Evolutionary conservation across 2,113 vertebrate genomes (phyloP).

Genomic region (Cercopithecus mona): DNA sequence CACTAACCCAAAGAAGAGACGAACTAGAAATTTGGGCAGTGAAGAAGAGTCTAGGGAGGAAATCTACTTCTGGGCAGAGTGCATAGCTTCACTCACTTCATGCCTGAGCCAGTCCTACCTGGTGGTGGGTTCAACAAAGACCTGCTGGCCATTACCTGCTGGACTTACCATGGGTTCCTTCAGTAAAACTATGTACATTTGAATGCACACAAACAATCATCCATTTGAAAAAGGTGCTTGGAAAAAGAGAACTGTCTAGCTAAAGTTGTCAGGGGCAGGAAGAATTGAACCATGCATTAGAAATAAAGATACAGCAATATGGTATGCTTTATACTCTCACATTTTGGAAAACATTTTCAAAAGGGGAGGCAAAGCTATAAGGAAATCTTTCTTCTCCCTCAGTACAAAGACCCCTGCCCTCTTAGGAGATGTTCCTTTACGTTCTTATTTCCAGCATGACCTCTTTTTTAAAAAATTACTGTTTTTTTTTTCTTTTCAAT

Average conservation of each 20-base stretch:
- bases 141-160: background rate
- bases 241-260: background rate
- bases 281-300: background rate
- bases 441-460: background rate
- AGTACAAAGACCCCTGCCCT: background rate
- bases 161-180: background rate
- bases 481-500: no score
- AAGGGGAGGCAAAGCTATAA: background rate
- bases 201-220: background rate
- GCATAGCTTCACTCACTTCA: background rate
- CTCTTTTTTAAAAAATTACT: no score
- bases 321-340: background rate
- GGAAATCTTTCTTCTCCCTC: background rate
- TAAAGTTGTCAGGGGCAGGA: background rate
- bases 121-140: background rate
- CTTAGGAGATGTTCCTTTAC: background rate
- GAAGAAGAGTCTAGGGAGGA: background rate
- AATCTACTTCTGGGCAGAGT: background rate
- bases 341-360: background rate
- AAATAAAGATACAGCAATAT: background rate
- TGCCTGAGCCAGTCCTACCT: no score
- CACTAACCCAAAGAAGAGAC: background rate
- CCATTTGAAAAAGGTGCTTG: background rate
- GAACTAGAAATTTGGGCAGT: background rate
- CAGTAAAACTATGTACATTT: background rate